A percentile compares a stretch with the other conserved stretches of the same genome.
phyloP scores from a whole-genome alignment of 2,888 invertebrate genomes.

The Dione vanillae region DNA sequence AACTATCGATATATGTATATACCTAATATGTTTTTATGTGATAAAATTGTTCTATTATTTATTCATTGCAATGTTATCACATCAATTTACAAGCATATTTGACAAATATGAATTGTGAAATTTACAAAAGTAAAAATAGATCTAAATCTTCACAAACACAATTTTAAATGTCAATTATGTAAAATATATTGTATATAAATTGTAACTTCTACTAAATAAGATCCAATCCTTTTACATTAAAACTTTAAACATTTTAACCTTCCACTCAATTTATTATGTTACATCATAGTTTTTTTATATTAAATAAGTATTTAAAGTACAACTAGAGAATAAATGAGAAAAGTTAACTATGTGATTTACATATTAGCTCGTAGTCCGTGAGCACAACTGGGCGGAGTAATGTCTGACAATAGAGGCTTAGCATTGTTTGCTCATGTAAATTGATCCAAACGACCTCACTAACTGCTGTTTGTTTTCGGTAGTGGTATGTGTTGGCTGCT shows the following conservation, averaged over 20 bases:
- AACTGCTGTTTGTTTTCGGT: slow-evolving; percentile 69
- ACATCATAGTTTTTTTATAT: not conserved
- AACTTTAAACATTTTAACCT: no score
- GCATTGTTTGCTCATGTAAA: slow-evolving; percentile 66
- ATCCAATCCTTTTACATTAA: no score
- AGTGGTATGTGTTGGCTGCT: slow-evolving; percentile 57
- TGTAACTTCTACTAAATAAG: no score
- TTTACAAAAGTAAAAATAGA: no score
- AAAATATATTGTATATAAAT: no score
- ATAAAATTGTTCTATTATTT: not conserved
- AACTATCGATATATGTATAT: not conserved
- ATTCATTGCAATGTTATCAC: not conserved
- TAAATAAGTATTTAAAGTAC: not conserved
- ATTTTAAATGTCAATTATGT: no score
- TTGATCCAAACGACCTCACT: slow-evolving; percentile 60
- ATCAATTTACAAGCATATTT: not conserved
- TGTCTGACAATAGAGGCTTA: slow-evolving; percentile 48
- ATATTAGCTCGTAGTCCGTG: slow-evolving; percentile 43
- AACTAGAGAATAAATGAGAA: slow-evolving; percentile 12
- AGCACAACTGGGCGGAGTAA: slow-evolving; percentile 45
- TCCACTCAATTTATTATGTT: no score
- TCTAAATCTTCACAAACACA: no score
- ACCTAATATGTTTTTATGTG: not conserved
- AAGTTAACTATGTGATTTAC: slow-evolving; percentile 32
- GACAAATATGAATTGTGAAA: no score